Conservation (phyloP, 2,888 invertebrate species). For the Chloromyia formosa region DNA sequence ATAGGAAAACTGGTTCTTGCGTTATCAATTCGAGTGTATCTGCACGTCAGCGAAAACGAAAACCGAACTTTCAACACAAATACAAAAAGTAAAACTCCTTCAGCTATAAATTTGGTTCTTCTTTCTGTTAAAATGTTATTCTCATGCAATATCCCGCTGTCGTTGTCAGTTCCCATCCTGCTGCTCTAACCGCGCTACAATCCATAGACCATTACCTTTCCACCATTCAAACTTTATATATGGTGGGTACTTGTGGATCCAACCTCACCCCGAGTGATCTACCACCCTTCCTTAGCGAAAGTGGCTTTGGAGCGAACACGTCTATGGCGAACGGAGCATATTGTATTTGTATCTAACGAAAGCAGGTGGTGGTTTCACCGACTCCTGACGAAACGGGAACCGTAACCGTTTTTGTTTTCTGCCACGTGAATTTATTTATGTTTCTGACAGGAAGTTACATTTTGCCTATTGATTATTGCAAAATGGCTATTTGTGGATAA, state of each 20-base stretch:
- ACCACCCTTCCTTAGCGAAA: too few relatives aligned
- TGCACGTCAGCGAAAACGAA: not conserved
- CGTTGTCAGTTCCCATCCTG: not conserved
- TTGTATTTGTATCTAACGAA: not conserved
- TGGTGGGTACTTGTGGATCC: too few relatives aligned
- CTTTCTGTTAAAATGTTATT: slow-evolving; percentile 30
- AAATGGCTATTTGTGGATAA: slow-evolving; percentile 27
- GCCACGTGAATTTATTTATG: slow-evolving; percentile 36
- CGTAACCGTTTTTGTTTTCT: not conserved
- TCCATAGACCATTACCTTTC: slow-evolving; percentile 7
- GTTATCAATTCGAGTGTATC: not conserved
- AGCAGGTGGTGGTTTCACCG: not conserved
- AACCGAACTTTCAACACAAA: not conserved
- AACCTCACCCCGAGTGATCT: too few relatives aligned
- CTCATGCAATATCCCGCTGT: slow-evolving; percentile 34
- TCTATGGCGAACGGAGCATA: too few relatives aligned
- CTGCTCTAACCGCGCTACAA: not conserved
- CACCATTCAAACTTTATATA: not conserved
- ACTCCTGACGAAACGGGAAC: not conserved
- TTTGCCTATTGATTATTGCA: slow-evolving; percentile 33
- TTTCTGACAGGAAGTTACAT: slow-evolving; percentile 23
- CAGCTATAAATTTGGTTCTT: slow-evolving; percentile 23
- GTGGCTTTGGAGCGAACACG: too few relatives aligned
- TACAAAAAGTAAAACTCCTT: slow-evolving; percentile 13
- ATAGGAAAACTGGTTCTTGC: too few relatives aligned